These are phyloP conservation scores for Clupea harengus DNA, from an alignment of 2,113 vertebrate genomes.

Conservation along the genomic window DNA sequence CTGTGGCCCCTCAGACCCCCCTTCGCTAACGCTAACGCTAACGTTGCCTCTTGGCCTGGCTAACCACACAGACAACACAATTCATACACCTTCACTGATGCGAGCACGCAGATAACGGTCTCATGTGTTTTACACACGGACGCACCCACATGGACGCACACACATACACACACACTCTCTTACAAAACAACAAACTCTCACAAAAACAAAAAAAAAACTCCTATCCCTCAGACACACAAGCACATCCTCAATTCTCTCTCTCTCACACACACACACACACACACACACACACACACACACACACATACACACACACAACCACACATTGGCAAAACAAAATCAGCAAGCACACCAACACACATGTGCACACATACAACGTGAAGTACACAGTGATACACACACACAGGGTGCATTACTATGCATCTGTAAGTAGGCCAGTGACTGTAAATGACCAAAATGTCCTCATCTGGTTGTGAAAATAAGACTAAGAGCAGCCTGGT, in stretches of 20 bases:
- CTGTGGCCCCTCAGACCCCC: constrained; percentile 36
- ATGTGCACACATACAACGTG: neutral
- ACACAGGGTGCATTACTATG: neutral
- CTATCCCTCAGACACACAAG: no score
- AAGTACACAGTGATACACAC: neutral
- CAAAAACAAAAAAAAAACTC: neutral
- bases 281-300: neutral
- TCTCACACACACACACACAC: neutral
- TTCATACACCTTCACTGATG: neutral
- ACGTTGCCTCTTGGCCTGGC: neutral
- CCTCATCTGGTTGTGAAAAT: neutral
- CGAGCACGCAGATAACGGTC: neutral
- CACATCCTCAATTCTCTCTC: neutral
- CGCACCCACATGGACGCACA: neutral
- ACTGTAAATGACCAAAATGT: neutral
- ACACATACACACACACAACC: neutral
- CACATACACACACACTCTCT: neutral
- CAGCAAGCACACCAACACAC: neutral
- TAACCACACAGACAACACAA: neutral
- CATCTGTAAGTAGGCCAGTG: neutral
- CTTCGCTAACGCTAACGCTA: neutral
- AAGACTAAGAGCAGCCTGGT: neutral
- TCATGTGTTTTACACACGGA: neutral
- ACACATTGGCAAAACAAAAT: neutral
- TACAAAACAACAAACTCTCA: neutral